Base-by-base conservation (phyloP, 2,888 invertebrate species). In the Thyatira batis region DNA sequence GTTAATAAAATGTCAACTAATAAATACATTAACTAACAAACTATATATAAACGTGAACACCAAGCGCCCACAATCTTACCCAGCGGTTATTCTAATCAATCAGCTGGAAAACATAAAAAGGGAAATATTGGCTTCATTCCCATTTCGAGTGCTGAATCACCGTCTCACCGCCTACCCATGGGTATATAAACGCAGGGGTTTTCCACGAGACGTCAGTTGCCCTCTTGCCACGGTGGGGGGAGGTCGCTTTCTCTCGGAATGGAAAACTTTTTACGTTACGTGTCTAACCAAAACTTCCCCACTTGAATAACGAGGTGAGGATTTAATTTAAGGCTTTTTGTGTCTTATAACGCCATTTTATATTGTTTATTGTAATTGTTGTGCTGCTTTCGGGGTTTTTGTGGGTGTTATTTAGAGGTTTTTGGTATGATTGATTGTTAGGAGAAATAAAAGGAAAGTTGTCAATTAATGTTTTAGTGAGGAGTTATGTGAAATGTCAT, bases 251-350 rank as follows among this genome's bases (percentile, higher is more conserved):
- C 57, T 63, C 59, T 17, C 25, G 50, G 53, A 44, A 71, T 69
- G 65, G 54, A 49, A 70, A 90, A 90, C 90, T 90, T 90, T 89
- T 89, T 89, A 88, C 90, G 90, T 67, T 67, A 67, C 54, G 56
- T 60, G 43, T 60, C 50, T 54, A 63, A 87, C 63, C 72, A 72
- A 54, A 85, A 87, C 67, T 87, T 87, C 75, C 80, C 84, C 13
- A 82, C 78, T 60, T 85, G 81, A 82, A 51, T 67, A 66, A 65
- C 63, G 69, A 53, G 81, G 83, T 82, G 82, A 65, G 76, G 76
- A 58, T n/a, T 28, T 45, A 48, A 50, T 30, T 25, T 21, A 17
- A 25, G 23, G 23, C 23, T 50, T 44, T 20, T 20, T 21, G 23
- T 10, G 23, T 3, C n/a, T 39, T 39, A 1, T 39, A 13, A 30